Percentiles rank a stretch among this genome's conserved stretches.
Evolutionary conservation across 2,113 vertebrate species (phyloP).

Genomic region (Hemicordylus capensis): DNA sequence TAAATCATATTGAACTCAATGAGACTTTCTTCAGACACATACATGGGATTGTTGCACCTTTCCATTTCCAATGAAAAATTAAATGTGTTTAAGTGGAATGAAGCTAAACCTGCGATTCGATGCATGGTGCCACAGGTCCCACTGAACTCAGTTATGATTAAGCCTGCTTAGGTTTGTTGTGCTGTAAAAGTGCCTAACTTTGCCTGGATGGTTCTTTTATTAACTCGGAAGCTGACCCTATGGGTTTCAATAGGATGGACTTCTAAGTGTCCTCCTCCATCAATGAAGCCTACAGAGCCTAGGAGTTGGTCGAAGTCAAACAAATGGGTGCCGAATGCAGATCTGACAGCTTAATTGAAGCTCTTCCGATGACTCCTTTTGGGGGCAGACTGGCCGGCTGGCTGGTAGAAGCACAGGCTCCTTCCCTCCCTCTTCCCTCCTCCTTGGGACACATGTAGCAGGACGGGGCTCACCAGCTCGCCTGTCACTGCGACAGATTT

Average conservation of each 20-base stretch:
- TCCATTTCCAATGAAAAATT: not conserved
- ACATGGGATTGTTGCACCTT: not conserved
- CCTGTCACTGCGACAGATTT: slow-evolving; percentile 55
- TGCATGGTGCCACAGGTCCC: too few species aligned
- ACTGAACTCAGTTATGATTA: too few species aligned
- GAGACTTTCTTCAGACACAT: too few species aligned
- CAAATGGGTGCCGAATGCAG: too few species aligned
- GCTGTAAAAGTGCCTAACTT: not conserved
- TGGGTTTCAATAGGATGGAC: not conserved
- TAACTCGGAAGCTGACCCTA: too few species aligned
- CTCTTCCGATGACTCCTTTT: not conserved
- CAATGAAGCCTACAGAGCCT: not conserved
- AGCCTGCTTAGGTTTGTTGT: too few species aligned
- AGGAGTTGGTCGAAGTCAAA: not conserved
- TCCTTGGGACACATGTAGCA: not conserved
- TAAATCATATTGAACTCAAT: too few species aligned
- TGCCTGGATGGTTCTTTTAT: not conserved
- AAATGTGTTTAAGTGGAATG: not conserved
- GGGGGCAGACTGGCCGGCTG: not conserved
- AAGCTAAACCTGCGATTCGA: too few species aligned
- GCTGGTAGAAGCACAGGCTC: too few species aligned
- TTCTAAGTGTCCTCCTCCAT: not conserved
- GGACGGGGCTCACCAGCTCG: slow-evolving; percentile 9
- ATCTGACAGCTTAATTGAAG: not conserved
- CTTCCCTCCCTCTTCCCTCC: fast-evolving